Percentiles rank a stretch among this genome's conserved stretches.
These are phyloP conservation scores for Hybos culiciformis DNA, from an alignment of 2,888 invertebrate genomes.

Conservation along the genomic window DNA sequence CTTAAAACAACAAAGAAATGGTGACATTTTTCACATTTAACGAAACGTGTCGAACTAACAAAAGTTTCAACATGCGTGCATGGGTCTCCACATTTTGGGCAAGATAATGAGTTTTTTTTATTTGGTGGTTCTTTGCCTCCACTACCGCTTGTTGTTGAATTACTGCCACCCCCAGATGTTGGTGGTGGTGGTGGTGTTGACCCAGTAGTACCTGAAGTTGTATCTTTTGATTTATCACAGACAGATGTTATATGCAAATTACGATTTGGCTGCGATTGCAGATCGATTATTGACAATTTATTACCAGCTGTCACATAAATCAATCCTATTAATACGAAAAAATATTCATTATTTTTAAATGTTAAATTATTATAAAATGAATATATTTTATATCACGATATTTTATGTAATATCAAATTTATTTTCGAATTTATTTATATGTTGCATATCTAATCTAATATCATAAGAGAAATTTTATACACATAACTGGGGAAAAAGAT, in stretches of 20 bases:
- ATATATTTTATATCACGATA: too few relatives aligned
- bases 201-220: conserved; percentile 7
- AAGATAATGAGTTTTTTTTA: conserved; percentile 67
- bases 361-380: too few relatives aligned
- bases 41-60: conserved; percentile 91
- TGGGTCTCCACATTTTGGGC: conserved; percentile 95
- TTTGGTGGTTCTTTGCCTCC: conserved; percentile 40
- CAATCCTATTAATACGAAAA: too few relatives aligned
- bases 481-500: too few relatives aligned
- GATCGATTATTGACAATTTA: too few relatives aligned
- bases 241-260: conserved; percentile 15
- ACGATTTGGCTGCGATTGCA: conserved; percentile 5
- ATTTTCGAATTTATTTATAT: too few relatives aligned
- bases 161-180: conserved; percentile 10
- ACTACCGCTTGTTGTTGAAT: conserved; percentile 26
- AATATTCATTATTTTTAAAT: too few relatives aligned
- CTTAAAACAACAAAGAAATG: conserved; percentile 94
- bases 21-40: conserved; percentile 96
- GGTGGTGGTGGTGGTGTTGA: conserved; percentile 5
- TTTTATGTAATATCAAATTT: too few relatives aligned
- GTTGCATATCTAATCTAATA: too few relatives aligned
- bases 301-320: too few relatives aligned
- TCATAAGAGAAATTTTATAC: too few relatives aligned
- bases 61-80: conserved; percentile 95
- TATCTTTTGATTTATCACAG: conserved; percentile 18